Evolutionary conservation across 2,113 vertebrate species (phyloP).

Genomic region (Epinephelus cyanopodus): DNA sequence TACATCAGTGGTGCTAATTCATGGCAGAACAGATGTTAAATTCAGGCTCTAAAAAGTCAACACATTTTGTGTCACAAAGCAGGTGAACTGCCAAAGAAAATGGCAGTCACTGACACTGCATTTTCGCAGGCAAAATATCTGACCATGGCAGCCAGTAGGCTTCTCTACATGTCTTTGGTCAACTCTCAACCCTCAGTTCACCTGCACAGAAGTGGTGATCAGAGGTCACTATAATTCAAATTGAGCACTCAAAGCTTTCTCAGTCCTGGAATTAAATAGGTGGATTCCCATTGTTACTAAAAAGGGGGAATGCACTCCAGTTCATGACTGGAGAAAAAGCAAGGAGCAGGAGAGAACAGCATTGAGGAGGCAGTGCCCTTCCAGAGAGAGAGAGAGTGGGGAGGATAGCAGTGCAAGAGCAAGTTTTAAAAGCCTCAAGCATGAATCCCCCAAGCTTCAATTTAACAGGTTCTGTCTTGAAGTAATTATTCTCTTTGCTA

Average conservation of each 20-base stretch:
- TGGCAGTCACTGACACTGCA: background rate
- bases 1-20: background rate
- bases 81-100: background rate
- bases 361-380: constrained; percentile 25
- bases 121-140: background rate
- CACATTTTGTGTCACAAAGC: background rate
- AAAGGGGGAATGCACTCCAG: background rate
- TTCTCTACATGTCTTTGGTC: background rate
- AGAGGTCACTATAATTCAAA: constrained; percentile 1
- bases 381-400: background rate
- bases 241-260: constrained; percentile 1
- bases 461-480: constrained; percentile 57
- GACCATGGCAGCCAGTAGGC: background rate
- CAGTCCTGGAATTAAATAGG: background rate
- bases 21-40: background rate
- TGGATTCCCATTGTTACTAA: background rate
- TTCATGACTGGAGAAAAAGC: background rate
- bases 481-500: constrained; percentile 51
- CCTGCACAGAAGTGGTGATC: background rate
- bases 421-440: constrained; percentile 44
- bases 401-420: constrained; percentile 32
- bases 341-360: background rate
- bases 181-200: background rate
- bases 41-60: background rate
- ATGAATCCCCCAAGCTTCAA: constrained; percentile 55